Base-by-base conservation (phyloP, 1,140 invertebrate species). In the Bombyx mandarina region DNA sequence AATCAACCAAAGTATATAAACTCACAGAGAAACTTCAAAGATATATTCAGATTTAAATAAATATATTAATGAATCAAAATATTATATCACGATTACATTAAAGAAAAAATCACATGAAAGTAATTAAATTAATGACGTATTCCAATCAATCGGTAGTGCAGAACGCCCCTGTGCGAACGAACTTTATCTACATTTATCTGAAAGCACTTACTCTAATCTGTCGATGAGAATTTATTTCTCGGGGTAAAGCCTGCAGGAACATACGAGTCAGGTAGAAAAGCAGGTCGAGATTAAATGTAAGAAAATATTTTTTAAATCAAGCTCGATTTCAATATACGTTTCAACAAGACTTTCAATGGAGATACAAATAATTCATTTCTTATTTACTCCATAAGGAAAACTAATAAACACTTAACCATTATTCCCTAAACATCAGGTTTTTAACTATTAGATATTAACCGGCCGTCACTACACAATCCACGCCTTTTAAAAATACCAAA, bases 141-240 rank as follows among this genome's bases (percentile, higher is more conserved):
- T 35, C 26, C 43, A 54, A 57, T 51, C 48, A 58, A 43, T 55
- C 61, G 65, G 65, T 59, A 63, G 58, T 56, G 52, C 54, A 63
- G 50, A 57, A 54, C 55, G 53, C 61, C 55, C 18, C 60, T 67
- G 43, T 62, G 68, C 67, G 63, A 71, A 71, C 63, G 65, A 71
- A 65, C 68, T 66, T 67, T 71, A 71, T 71, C 68, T 63, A 22
- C 18, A 52, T 57, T 61, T 66, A 69, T 69, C 67, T 63, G 49
- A 54, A 61, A 67, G 65, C 68, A 71, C 68, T 71, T 67, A 65
- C 61, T 58, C 48, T 71, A 71, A 71, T 71, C 68, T 71, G 61
- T 62, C 65, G 65, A 65, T 63, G 59, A 56, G 55, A 61, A 66
- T 66, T 69, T 66, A 66, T 69, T 58, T 64, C 62, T 63, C 43